A percentile compares a stretch with the other conserved stretches of the same genome.
Evolutionary conservation across 2,888 invertebrate genomes (phyloP).

Genomic region (Tricholauxania praeusta): DNA sequence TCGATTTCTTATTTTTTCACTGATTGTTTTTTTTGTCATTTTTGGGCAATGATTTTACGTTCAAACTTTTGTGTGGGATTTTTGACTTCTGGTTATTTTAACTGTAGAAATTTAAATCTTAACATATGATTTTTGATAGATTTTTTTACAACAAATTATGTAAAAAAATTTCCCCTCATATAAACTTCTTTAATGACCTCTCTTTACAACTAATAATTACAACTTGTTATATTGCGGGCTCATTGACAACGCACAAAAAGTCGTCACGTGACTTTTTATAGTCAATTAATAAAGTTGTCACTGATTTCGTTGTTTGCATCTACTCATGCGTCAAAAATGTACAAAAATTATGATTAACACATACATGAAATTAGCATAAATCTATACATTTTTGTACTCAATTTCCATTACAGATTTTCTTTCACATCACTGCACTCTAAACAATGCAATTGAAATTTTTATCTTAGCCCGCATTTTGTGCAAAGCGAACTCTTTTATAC

Average conservation of each 20-base stretch:
- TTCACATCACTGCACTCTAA: neutral
- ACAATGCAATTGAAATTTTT: neutral
- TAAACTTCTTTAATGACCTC: no score
- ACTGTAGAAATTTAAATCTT: no score
- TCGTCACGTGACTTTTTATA: neutral
- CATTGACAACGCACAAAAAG: neutral
- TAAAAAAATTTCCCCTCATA: no score
- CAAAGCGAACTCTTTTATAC: neutral
- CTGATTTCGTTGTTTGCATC: neutral
- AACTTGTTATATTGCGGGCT: no score
- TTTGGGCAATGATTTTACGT: no score
- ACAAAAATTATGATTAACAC: neutral
- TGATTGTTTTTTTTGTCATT: no score
- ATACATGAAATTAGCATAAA: slow-evolving; percentile 16
- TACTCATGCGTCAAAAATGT: neutral
- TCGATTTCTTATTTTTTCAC: no score
- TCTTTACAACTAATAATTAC: no score
- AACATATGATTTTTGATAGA: no score
- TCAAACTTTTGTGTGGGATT: no score
- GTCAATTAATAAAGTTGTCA: neutral
- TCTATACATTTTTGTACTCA: neutral
- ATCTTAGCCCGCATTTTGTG: slow-evolving; percentile 24
- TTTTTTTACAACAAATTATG: no score
- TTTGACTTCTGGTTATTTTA: no score
- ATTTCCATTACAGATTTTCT: slow-evolving; percentile 10